Percentiles rank a stretch among this genome's conserved stretches.
phyloP scores from a whole-genome alignment of 2,113 vertebrate species.

The Danio rerio region GRCz12tu NC_133193.1:12528001-12528500 shows the following conservation, averaged over 20 bases:
- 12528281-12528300: not conserved
- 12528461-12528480: not conserved
- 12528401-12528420: conserved; percentile 63
- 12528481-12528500: not conserved
- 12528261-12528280: conserved; percentile 33
- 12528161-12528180: not conserved
- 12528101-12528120: not conserved
- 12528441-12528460: not conserved
- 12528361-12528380: conserved; percentile 52
- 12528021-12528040: conserved; percentile 30
- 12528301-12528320: conserved; percentile 26
- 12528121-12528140: not conserved
- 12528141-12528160: not conserved
- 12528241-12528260: not conserved
- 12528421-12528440: conserved; percentile 40
- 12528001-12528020: conserved; percentile 47
- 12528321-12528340: conserved; percentile 45
- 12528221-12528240: not conserved
- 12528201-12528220: not conserved
- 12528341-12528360: conserved; percentile 62
- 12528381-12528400: conserved; percentile 67
- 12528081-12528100: not conserved
- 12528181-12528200: not conserved
- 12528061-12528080: conserved; percentile 11
- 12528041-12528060: not conserved